Conservation (phyloP, 1,140 invertebrate species). For the Rhyzopertha dominica region DNA sequence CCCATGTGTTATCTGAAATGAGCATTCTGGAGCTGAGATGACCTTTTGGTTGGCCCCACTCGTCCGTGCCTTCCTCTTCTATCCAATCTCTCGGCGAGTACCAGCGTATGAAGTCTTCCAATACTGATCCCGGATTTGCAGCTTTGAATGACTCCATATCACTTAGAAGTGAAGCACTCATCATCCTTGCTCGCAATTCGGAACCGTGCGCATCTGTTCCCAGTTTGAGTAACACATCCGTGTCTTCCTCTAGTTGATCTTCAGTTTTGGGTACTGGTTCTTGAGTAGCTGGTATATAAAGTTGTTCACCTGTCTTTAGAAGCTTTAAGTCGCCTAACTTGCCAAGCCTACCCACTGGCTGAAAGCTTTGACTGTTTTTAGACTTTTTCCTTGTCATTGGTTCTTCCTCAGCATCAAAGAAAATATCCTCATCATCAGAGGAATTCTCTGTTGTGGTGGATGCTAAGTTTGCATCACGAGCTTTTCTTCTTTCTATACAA, state of each 20-base stretch:
- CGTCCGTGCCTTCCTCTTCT: slow-evolving; percentile 52
- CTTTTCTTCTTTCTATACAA: slow-evolving; percentile 76
- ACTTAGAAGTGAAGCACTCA: slow-evolving; percentile 90
- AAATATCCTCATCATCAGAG: slow-evolving; percentile 62
- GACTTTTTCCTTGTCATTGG: slow-evolving; percentile 46
- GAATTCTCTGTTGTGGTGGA: slow-evolving; percentile 28
- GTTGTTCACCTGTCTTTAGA: slow-evolving; percentile 60
- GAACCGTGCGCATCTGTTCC: slow-evolving; percentile 79
- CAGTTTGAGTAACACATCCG: slow-evolving; percentile 80
- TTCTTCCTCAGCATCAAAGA: slow-evolving; percentile 75
- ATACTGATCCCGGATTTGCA: slow-evolving; percentile 85
- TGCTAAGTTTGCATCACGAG: slow-evolving; percentile 45
- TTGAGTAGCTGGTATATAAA: slow-evolving; percentile 89
- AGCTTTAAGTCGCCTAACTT: slow-evolving; percentile 64
- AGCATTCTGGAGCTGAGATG: slow-evolving; percentile 87
- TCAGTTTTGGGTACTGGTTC: slow-evolving; percentile 96
- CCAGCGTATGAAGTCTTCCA: slow-evolving; percentile 97
- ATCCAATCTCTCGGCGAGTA: slow-evolving; percentile 96
- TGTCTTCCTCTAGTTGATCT: slow-evolving; percentile 91
- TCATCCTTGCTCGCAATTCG: slow-evolving; percentile 83
- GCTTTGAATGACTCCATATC: slow-evolving; percentile 99
- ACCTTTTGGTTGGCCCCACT: slow-evolving; percentile 54
- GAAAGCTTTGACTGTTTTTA: slow-evolving; percentile 46
- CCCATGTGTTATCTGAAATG: slow-evolving; percentile 93
- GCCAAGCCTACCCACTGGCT: slow-evolving; percentile 66